phyloP scores from a whole-genome alignment of 2,113 vertebrate genomes.

The Tichodroma muraria region DNA sequence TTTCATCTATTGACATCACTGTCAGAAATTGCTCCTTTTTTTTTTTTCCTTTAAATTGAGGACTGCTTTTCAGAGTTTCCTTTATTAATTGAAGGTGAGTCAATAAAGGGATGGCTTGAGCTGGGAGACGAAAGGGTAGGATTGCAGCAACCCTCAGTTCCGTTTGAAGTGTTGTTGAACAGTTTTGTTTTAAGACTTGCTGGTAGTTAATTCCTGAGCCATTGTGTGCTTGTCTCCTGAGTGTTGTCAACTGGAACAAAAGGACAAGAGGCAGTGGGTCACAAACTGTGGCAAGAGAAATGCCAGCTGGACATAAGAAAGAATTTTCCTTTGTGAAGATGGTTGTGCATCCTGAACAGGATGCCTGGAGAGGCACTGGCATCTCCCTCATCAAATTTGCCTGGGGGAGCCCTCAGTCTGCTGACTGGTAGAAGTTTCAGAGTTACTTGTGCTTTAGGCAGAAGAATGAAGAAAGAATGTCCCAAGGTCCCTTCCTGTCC shows the following conservation, averaged over 20 bases:
- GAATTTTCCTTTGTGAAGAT: neutral
- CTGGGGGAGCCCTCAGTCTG: neutral
- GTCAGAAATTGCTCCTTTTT: neutral
- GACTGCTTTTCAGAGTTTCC: neutral
- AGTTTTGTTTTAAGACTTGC: neutral
- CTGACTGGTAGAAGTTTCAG: neutral
- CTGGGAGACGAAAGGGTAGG: neutral
- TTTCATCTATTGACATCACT: neutral
- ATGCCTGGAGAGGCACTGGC: neutral
- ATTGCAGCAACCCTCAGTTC: neutral
- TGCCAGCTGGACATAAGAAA: neutral
- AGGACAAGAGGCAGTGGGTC: neutral
- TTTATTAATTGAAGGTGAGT: neutral
- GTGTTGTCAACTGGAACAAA: neutral
- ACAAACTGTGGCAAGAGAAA: neutral
- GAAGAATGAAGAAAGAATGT: neutral
- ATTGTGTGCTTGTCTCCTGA: neutral
- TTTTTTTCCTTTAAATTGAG: neutral
- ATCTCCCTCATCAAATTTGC: neutral
- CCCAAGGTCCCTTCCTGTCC: neutral
- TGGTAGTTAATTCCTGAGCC: neutral
- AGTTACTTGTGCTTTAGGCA: neutral
- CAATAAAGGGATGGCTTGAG: neutral
- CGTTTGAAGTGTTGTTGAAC: neutral
- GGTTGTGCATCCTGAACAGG: neutral